phyloP scores from a whole-genome alignment of 2,888 invertebrate species.

The Synergus gifuensis region DNA sequence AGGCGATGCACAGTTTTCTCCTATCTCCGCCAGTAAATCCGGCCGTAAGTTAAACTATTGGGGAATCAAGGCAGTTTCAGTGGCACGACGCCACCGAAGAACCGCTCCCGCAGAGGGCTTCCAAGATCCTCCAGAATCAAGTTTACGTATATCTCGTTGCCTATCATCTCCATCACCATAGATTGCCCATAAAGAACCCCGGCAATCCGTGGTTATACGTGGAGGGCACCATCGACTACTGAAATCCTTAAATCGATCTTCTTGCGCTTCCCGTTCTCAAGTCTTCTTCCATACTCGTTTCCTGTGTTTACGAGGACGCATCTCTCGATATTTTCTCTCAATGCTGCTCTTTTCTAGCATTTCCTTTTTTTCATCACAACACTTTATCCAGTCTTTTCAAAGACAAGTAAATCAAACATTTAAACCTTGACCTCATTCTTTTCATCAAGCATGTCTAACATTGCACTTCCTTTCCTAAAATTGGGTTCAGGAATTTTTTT shows the following conservation, averaged over 20 bases:
- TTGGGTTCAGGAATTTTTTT: not conserved
- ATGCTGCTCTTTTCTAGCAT: not conserved
- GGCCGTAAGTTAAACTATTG: constrained; percentile 78
- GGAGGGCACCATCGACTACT: constrained; percentile 60
- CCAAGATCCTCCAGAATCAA: constrained; percentile 74
- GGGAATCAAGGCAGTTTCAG: constrained; percentile 67
- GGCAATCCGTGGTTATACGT: constrained; percentile 77
- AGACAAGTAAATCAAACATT: not conserved
- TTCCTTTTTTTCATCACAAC: not conserved
- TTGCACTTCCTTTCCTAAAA: constrained; percentile 17
- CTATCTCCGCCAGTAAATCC: constrained; percentile 77
- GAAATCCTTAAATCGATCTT: constrained; percentile 67
- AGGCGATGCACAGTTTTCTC: constrained; percentile 69
- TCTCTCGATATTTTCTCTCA: not conserved
- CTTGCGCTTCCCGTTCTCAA: constrained; percentile 57
- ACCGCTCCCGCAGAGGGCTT: constrained; percentile 63
- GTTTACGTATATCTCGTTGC: constrained; percentile 77
- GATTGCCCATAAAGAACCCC: constrained; percentile 77
- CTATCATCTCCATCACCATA: constrained; percentile 78
- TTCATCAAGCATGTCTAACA: not conserved
- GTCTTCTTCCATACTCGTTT: constrained; percentile 50
- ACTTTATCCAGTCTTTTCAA: not conserved
- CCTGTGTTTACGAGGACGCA: constrained; percentile 53
- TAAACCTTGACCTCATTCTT: not conserved
- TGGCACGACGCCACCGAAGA: constrained; percentile 43